Percentiles rank a stretch among this genome's conserved stretches.
phyloP scores from a whole-genome alignment of 2,888 invertebrate species.

The Chymomyza caudatula region DNA sequence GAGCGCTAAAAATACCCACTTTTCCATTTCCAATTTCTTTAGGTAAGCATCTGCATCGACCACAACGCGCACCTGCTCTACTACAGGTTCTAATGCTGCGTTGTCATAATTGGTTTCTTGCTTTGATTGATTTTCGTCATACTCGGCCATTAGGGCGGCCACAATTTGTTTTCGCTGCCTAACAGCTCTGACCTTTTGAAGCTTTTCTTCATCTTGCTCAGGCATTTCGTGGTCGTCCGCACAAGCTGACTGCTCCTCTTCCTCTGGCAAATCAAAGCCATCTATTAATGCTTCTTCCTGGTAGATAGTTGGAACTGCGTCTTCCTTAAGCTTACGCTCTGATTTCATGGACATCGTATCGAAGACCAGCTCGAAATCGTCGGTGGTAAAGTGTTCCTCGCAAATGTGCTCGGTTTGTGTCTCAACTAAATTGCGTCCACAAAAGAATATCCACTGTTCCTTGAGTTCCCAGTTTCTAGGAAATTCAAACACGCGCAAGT shows the following conservation, averaged over 20 bases:
- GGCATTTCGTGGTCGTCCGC: not conserved
- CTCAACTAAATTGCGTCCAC: constrained; percentile 10
- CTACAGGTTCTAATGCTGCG: not conserved
- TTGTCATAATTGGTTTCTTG: not conserved
- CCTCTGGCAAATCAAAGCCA: not conserved
- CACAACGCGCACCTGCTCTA: not conserved
- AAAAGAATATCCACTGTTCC: constrained; percentile 16
- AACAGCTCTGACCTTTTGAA: not conserved
- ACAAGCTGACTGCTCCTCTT: not conserved
- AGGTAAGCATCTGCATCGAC: constrained; percentile 28
- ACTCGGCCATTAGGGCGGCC: constrained; percentile 7
- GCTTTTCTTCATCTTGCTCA: not conserved
- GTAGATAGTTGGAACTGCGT: constrained; percentile 3
- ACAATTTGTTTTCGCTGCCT: constrained; percentile 16
- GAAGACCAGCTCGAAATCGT: constrained; percentile 25
- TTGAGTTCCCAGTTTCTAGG: constrained; percentile 8
- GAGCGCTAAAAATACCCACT: constrained; percentile 14
- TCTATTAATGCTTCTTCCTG: not conserved
- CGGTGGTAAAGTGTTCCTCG: constrained; percentile 11
- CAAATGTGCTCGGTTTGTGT: constrained; percentile 18
- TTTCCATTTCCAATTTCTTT: constrained; percentile 15
- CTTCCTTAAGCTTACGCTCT: constrained; percentile 14
- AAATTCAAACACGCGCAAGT: constrained; percentile 17
- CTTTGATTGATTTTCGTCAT: not conserved
- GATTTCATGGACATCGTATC: constrained; percentile 16